Percentiles rank a stretch among this genome's conserved stretches.
Conservation (phyloP, 2,113 vertebrate genomes). For the Solea solea region DNA sequence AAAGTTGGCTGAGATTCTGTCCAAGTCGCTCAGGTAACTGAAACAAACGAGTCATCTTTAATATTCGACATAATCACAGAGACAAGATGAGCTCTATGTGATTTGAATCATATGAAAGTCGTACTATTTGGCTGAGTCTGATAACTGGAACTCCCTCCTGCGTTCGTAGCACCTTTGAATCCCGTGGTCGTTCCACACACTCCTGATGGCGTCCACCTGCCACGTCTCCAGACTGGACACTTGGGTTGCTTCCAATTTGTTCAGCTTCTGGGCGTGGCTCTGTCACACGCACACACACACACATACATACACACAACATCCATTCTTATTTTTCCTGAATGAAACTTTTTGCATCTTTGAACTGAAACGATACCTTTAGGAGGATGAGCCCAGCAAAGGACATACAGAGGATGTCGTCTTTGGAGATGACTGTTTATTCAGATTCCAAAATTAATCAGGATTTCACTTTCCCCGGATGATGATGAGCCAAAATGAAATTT, state of each 20-base stretch:
- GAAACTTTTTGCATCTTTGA: no score
- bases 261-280: constrained; percentile 80
- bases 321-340: not conserved
- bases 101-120: constrained; percentile 62
- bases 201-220: constrained; percentile 82
- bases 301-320: not conserved
- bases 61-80: no score
- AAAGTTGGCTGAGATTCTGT: constrained; percentile 70
- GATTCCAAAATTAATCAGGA: no score
- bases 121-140: constrained; percentile 88
- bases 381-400: no score
- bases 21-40: constrained; percentile 86
- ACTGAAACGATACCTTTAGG: no score
- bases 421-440: no score
- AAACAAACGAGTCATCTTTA: constrained; percentile 4
- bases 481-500: no score
- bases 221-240: constrained; percentile 71
- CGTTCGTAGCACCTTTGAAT: constrained; percentile 86
- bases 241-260: constrained; percentile 71
- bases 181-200: constrained; percentile 84
- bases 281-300: constrained; percentile 52
- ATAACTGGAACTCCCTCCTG: constrained; percentile 85
- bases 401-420: no score
- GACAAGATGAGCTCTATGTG: not conserved
- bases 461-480: no score